phyloP scores from a whole-genome alignment of 53 echinoderm and acorn worm genomes.

The Henricia sp. region DNA sequence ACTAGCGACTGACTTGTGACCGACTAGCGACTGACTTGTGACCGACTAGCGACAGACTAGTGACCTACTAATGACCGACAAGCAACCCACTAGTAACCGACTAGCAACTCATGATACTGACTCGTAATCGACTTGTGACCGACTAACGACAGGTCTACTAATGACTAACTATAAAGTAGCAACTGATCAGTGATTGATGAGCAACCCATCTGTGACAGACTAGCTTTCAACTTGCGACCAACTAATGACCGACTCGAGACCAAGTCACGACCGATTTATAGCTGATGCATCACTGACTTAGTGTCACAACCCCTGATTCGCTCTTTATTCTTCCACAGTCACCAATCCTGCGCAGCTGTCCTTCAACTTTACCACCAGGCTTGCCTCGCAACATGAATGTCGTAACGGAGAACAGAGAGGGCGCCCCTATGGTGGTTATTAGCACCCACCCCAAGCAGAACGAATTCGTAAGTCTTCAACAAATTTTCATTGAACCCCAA shows the following conservation, averaged over 20 bases:
- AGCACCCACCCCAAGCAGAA: conserved; percentile 84
- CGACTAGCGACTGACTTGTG: too few species aligned
- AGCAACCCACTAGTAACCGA: too few species aligned
- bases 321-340: conserved; percentile 41
- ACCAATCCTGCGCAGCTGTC: conserved; percentile 55
- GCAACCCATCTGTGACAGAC: too few species aligned
- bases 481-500: not conserved
- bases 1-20: too few species aligned
- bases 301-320: not conserved
- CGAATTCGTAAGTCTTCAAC: conserved; percentile 84
- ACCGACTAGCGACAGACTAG: too few species aligned
- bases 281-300: not conserved
- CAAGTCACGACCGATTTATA: not conserved
- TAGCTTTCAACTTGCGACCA: too few species aligned
- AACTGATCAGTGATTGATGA: too few species aligned
- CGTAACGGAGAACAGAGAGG: conserved; percentile 70
- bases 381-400: conserved; percentile 60
- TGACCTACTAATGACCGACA: too few species aligned
- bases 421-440: conserved; percentile 82
- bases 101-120: too few species aligned
- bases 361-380: conserved; percentile 56
- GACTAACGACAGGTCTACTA: too few species aligned
- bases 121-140: too few species aligned
- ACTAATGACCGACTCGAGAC: not conserved
- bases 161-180: too few species aligned